Conservation (phyloP, 2,888 invertebrate genomes). For the Aporophyla lueneburgensis region DNA sequence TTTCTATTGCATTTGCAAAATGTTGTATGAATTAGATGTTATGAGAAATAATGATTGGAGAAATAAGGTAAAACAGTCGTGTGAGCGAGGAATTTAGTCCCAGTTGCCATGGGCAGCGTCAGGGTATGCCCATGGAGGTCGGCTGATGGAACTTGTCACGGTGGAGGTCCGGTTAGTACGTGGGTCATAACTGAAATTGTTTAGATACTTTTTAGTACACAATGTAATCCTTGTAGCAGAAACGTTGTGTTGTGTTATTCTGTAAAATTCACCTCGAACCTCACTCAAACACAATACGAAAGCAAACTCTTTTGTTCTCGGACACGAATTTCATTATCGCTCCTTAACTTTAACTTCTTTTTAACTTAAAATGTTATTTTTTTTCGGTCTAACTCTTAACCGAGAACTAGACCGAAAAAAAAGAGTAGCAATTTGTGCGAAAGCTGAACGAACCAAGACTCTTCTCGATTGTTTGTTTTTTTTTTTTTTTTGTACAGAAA, state of each 20-base stretch:
- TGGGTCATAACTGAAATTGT: slow-evolving; percentile 81
- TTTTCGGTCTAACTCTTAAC: no score
- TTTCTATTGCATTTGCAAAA: slow-evolving; percentile 30
- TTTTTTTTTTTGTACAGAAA: no score
- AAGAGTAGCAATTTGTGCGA: no score
- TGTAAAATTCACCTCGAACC: background rate
- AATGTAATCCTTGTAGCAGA: background rate
- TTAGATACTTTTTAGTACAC: background rate
- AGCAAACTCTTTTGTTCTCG: background rate
- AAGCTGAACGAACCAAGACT: no score
- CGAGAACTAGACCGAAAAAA: no score
- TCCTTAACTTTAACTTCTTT: no score
- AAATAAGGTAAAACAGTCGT: slow-evolving; percentile 17
- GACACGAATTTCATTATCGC: background rate
- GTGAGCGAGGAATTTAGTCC: slow-evolving; percentile 74
- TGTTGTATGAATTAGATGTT: background rate
- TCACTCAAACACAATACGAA: background rate
- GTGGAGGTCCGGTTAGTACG: slow-evolving; percentile 76
- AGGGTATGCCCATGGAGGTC: slow-evolving; percentile 88
- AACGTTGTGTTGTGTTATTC: background rate
- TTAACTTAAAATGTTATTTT: no score
- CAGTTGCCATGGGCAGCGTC: slow-evolving; percentile 80
- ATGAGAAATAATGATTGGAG: background rate
- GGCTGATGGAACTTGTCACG: slow-evolving; percentile 72
- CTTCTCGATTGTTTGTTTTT: no score